Base-by-base conservation (phyloP, 2,888 invertebrate genomes). In the Pheosia tremula region DNA sequence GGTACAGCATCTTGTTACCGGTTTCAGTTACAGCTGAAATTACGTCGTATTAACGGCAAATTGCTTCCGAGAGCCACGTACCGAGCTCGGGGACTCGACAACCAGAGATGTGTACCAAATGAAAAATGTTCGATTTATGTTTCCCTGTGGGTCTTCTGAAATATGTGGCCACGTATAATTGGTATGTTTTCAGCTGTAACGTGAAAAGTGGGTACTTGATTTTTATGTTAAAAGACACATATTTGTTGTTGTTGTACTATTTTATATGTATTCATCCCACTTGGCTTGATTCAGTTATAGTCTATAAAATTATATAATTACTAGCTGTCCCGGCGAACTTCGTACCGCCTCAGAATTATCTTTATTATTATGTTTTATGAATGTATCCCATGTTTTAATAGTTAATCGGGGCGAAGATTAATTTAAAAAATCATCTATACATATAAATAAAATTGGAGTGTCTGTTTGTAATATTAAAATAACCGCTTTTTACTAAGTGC, bases 1-100 rank as follows among this genome's bases (percentile, higher is more conserved):
- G 60, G 58, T 69, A 66, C 69, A 66, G 38, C 56, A 59, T 60
- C 59, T 61, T 60, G 63, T 67, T 68, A 38, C 68, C 57, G 57
- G 47, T 61, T 63, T 60, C 63, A 55, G 55, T 66, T 56, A 41
- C 62, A 59, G 67, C 59, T 69, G 66, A 68, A 72, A 74, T 76
- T 68, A 72, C 74, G 61, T 68, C n/a, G 79, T 76, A 76, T 79
- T 73, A 75, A 72, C 71, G 64, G 69, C 67, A 72, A 75, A 80
- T 74, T 69, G 72, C 67, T 72, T 66, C 57, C 58, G 62, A 56
- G 47, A 64, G 58, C 50, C 58, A 61, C 58, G 57, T 61, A 56
- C 10, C 6, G 55, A 13, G 37, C 53, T 36, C 3, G 6, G 59
- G 56, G 36, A 60, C 58, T 47, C 58, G 24, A 24, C 24, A 45